A percentile compares a stretch with the other conserved stretches of the same genome.
phyloP scores from a whole-genome alignment of 2,888 invertebrate species.

The Hypselothyrea guttata region DNA sequence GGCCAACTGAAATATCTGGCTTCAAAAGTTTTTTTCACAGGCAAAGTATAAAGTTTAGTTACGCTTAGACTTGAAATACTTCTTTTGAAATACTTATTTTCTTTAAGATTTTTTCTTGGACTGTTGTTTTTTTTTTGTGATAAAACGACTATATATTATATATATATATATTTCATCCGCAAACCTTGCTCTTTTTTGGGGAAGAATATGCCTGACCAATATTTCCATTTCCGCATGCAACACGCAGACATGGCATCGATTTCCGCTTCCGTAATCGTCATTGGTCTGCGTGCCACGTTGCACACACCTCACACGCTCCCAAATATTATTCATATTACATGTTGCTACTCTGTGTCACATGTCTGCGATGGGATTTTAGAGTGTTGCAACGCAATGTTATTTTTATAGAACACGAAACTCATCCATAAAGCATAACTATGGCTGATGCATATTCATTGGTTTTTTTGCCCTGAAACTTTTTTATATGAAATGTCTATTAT shows the following conservation, averaged over 20 bases:
- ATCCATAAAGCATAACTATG: slow-evolving; percentile 13
- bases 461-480: neutral
- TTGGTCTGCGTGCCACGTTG: slow-evolving; percentile 38
- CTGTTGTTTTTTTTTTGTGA: neutral
- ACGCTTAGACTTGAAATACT: slow-evolving; percentile 19
- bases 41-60: slow-evolving; percentile 63
- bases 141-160: neutral
- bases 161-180: neutral
- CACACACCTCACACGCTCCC: slow-evolving; percentile 18
- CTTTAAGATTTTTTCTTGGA: slow-evolving; percentile 2
- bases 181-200: slow-evolving; percentile 5
- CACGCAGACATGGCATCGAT: slow-evolving; percentile 57
- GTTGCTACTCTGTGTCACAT: slow-evolving; percentile 26
- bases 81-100: slow-evolving; percentile 1
- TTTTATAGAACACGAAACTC: slow-evolving; percentile 21
- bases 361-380: slow-evolving; percentile 27
- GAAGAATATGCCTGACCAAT: slow-evolving; percentile 29
- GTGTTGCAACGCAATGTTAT: slow-evolving; percentile 10
- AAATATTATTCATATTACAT: slow-evolving; percentile 42
- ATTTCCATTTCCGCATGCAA: slow-evolving; percentile 58
- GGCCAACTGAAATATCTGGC: slow-evolving; percentile 41
- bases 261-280: slow-evolving; percentile 57
- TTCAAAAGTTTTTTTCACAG: slow-evolving; percentile 43
- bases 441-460: slow-evolving; percentile 27
- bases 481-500: neutral